These are phyloP conservation scores for Platypus cylindrus DNA, from an alignment of 2,888 invertebrate species.

Conservation along the genomic window DNA sequence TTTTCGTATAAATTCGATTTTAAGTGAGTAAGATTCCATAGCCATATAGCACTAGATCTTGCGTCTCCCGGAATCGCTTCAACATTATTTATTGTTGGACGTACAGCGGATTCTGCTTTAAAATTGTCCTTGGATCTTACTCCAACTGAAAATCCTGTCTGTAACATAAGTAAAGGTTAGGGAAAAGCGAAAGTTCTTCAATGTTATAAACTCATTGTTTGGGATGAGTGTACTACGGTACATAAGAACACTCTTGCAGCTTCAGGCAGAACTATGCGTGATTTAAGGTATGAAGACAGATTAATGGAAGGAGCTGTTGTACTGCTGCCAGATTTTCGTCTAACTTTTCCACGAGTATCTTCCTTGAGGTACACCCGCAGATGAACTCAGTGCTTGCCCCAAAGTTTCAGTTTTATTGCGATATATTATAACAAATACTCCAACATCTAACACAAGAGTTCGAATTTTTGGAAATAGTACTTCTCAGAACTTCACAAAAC, in stretches of 20 bases:
- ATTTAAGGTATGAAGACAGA: not conserved
- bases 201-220: constrained; percentile 7
- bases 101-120: constrained; percentile 3
- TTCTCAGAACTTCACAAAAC: not conserved
- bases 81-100: constrained; percentile 5
- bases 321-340: constrained; percentile 8
- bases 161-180: constrained; percentile 13
- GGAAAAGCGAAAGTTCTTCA: constrained; percentile 3
- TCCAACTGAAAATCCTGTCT: not conserved
- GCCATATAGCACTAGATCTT: constrained; percentile 2
- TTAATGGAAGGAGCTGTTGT: constrained; percentile 5
- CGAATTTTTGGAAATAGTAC: too few species aligned
- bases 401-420: not conserved
- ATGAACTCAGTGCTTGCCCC: constrained; percentile 27
- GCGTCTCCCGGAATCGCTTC: constrained; percentile 10
- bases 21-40: not conserved
- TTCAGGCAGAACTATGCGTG: constrained; percentile 4
- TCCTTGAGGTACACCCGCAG: constrained; percentile 23
- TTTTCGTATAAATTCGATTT: constrained; percentile 6
- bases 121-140: constrained; percentile 2
- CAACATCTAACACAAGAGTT: constrained; percentile 1
- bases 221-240: constrained; percentile 8
- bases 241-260: constrained; percentile 7
- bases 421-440: not conserved
- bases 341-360: constrained; percentile 17